These are phyloP conservation scores for Dolichotis patagonum DNA, from an alignment of 2,113 vertebrate genomes.

Conservation along the genomic window DNA sequence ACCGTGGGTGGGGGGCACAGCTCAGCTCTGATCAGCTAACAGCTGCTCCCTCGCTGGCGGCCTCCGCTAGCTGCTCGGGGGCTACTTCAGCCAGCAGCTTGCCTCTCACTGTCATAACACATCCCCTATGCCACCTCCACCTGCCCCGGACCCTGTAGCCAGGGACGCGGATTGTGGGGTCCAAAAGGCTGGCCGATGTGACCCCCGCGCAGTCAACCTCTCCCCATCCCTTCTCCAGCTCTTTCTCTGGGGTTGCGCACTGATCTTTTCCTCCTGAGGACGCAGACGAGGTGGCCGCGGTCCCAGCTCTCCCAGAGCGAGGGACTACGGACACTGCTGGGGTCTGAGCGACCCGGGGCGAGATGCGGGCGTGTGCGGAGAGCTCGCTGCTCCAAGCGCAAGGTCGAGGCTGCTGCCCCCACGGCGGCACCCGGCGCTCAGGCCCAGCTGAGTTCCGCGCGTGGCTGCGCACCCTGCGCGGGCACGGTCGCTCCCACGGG, in stretches of 20 bases:
- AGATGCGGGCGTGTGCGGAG: not conserved
- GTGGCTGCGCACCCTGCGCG: not conserved
- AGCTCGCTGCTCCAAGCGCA: not conserved
- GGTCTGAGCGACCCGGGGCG: not conserved
- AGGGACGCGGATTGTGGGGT: not conserved
- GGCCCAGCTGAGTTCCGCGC: not conserved
- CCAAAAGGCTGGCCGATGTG: not conserved
- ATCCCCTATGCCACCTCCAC: not conserved
- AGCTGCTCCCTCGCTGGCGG: not conserved
- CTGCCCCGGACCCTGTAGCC: not conserved
- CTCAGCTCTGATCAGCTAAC: not conserved
- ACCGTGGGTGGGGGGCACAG: not conserved
- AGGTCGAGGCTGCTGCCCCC: not conserved
- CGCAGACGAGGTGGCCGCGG: not conserved
- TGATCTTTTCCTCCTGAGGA: not conserved
- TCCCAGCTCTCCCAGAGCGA: not conserved
- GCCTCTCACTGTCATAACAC: not conserved
- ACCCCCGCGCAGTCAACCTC: not conserved
- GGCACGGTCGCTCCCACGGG: not conserved
- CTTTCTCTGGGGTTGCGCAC: not conserved
- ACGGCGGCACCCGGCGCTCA: not conserved
- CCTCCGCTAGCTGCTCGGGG: not conserved
- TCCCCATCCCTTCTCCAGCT: not conserved
- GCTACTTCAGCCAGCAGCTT: not conserved
- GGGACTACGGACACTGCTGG: not conserved